phyloP scores from a whole-genome alignment of 2,888 invertebrate genomes.

The Cantharis flavilabris region DNA sequence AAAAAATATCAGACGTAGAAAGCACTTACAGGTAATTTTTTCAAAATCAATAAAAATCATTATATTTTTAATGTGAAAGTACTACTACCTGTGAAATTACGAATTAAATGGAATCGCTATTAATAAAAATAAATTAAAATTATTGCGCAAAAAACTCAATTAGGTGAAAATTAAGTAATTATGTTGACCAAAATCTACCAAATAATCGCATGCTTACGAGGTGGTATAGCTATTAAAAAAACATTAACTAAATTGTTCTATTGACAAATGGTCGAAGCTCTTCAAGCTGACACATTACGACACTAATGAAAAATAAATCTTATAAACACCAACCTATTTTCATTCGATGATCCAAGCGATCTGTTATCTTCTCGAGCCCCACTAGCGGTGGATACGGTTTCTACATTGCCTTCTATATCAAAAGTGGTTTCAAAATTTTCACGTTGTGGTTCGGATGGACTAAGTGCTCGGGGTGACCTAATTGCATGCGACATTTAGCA shows the following conservation, averaged over 20 bases:
- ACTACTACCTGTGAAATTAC: not conserved
- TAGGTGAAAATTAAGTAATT: not conserved
- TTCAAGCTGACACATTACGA: not conserved
- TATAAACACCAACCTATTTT: slow-evolving; percentile 68
- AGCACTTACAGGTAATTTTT: not conserved
- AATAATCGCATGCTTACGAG: not conserved
- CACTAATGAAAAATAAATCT: not conserved
- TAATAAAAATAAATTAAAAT: not conserved
- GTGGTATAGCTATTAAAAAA: not conserved
- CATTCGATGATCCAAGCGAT: slow-evolving; percentile 72
- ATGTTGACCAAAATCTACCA: not conserved
- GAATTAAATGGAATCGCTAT: not conserved
- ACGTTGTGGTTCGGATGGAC: slow-evolving; percentile 60
- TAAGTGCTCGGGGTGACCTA: slow-evolving; percentile 54
- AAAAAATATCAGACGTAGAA: not conserved
- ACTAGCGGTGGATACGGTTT: slow-evolving; percentile 87
- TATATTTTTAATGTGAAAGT: not conserved
- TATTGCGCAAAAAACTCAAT: not conserved
- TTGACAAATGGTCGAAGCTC: not conserved
- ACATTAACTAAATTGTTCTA: not conserved
- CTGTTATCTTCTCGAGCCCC: slow-evolving; percentile 69
- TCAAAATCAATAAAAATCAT: not conserved
- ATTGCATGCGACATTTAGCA: slow-evolving; percentile 38
- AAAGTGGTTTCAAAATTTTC: slow-evolving; percentile 85
- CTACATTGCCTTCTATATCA: slow-evolving; percentile 89